Conservation (phyloP, 1,140 invertebrate species). For the Lineus longissimus region DNA sequence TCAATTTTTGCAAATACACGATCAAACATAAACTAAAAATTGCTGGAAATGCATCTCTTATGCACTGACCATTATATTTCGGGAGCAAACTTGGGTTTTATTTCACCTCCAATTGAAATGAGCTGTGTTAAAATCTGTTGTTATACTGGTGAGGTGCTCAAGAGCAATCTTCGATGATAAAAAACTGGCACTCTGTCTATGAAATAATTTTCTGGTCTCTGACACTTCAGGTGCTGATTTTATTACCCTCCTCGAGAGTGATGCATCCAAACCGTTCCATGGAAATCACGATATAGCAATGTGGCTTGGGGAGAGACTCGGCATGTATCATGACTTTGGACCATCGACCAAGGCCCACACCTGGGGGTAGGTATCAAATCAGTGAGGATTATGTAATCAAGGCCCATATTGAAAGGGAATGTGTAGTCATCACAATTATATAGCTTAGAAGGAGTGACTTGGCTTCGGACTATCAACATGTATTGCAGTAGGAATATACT, state of each 20-base stretch:
- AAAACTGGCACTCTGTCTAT: too few relatives aligned
- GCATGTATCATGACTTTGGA: conserved; percentile 55
- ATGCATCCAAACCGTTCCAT: conserved; percentile 53
- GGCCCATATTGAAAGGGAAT: background rate
- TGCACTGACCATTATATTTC: too few relatives aligned
- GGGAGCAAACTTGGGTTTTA: too few relatives aligned
- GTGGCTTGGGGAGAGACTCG: conserved; percentile 50
- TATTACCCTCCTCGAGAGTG: conserved; percentile 53
- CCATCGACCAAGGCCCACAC: conserved; percentile 52
- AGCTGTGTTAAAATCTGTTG: too few relatives aligned
- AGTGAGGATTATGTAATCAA: background rate
- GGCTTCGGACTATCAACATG: background rate
- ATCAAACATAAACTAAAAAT: too few relatives aligned
- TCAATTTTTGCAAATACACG: too few relatives aligned
- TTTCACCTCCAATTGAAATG: too few relatives aligned
- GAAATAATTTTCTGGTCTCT: background rate
- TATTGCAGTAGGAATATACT: background rate
- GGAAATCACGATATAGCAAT: conserved; percentile 54
- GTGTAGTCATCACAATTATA: background rate
- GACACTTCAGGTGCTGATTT: conserved; percentile 46
- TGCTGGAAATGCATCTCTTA: too few relatives aligned
- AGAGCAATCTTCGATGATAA: too few relatives aligned
- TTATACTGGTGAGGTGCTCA: too few relatives aligned
- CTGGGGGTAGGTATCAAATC: conserved; percentile 45
- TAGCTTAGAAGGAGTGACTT: too few relatives aligned